phyloP scores from a whole-genome alignment of 1,140 invertebrate genomes.

The Spodoptera frugiperda region DNA sequence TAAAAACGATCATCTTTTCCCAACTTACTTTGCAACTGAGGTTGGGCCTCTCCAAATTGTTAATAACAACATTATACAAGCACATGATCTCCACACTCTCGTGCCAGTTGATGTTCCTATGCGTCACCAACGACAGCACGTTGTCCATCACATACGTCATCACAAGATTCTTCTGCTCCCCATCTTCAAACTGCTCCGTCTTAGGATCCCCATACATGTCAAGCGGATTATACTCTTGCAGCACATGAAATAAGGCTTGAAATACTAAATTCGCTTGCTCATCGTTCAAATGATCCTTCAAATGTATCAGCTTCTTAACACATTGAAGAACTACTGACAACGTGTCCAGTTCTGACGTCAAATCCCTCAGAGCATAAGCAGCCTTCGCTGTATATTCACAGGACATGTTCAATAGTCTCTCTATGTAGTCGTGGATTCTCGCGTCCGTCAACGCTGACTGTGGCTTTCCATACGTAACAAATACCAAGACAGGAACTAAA shows the following conservation, averaged over 20 bases:
- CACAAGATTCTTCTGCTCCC: constrained; percentile 70
- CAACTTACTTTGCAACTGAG: constrained; percentile 84
- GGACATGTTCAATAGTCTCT: constrained; percentile 88
- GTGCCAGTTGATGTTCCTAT: constrained; percentile 91
- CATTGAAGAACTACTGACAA: constrained; percentile 88
- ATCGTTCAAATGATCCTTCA: constrained; percentile 86
- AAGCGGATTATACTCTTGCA: constrained; percentile 87
- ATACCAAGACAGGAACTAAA: constrained; percentile 87
- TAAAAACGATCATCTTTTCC: neutral
- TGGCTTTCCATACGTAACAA: constrained; percentile 75
- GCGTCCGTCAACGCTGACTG: constrained; percentile 61
- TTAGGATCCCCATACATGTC: constrained; percentile 61
- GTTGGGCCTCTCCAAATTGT: constrained; percentile 86
- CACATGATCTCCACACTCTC: constrained; percentile 90
- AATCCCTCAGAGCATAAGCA: constrained; percentile 87
- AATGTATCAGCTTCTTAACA: constrained; percentile 87
- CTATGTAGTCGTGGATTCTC: constrained; percentile 88
- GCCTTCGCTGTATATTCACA: constrained; percentile 88
- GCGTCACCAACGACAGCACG: constrained; percentile 88
- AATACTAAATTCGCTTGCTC: constrained; percentile 90
- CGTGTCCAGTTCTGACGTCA: constrained; percentile 83
- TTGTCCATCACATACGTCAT: constrained; percentile 87
- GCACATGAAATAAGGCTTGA: constrained; percentile 89
- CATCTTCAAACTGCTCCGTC: constrained; percentile 58
- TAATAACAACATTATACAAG: constrained; percentile 85